These are phyloP conservation scores for Galaxea fascicularis DNA, from an alignment of 92 coral and sea anemone genomes.

Conservation along the genomic window DNA sequence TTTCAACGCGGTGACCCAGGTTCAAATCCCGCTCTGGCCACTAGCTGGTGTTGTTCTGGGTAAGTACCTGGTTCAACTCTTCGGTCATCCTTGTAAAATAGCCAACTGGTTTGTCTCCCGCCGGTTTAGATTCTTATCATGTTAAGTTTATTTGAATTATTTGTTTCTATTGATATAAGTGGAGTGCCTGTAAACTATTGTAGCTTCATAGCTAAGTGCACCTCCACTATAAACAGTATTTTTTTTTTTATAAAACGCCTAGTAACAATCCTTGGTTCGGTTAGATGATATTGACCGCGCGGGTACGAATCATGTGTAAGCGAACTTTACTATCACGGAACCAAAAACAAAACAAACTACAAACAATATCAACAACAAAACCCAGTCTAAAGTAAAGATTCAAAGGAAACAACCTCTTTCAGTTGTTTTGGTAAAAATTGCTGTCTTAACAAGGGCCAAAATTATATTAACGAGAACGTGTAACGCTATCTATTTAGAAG, in stretches of 20 bases:
- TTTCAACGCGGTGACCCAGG: too few species aligned
- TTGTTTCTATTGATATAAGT: too few species aligned
- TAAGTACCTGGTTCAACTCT: too few species aligned
- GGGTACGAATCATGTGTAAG: background rate
- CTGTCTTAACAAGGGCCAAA: background rate
- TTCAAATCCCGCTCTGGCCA: too few species aligned
- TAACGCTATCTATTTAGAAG: background rate
- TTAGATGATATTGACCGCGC: background rate
- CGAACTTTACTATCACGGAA: background rate
- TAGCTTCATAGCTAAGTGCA: too few species aligned
- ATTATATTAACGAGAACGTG: background rate
- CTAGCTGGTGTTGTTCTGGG: too few species aligned
- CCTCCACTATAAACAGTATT: background rate
- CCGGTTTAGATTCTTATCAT: too few species aligned
- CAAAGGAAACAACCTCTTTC: background rate
- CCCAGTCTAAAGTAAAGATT: background rate
- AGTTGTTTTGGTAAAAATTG: background rate
- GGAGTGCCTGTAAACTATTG: too few species aligned
- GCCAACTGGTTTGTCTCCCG: too few species aligned
- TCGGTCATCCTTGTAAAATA: too few species aligned
- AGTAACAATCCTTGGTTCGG: background rate
- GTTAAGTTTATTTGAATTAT: too few species aligned
- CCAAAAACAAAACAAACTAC: background rate
- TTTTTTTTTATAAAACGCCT: background rate
- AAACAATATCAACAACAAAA: background rate